Evolutionary conservation across 2,113 vertebrate species (phyloP), one percentile per base, ranked within the genome.

Genomic region (Ceratotherium simum): DNA sequence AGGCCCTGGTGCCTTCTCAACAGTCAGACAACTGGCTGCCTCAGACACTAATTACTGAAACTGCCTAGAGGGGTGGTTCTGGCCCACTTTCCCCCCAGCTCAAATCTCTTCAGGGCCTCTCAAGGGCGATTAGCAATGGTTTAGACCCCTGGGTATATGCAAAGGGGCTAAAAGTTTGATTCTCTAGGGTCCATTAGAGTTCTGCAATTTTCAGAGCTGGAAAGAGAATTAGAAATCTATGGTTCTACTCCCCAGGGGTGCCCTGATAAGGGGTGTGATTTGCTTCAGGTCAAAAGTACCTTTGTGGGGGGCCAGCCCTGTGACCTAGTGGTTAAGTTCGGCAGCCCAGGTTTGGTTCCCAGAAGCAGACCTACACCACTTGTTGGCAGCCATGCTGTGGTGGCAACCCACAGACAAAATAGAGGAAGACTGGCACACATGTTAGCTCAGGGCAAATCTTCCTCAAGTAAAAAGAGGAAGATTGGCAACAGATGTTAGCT

Each of bases 31-130:
- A 65, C 36, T 39, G 73, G 29, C 90, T 94, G 54, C 65, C 60
- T 70, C 51, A 29, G 73, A 76, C 39, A 46, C 86, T 46, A 85
- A 97, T 85, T 85, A 96, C 84, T 91, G 93, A 86, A 78, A 95
- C 31, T 72, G 79, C 79, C 56, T 95, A 46, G 83, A 76, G 31
- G 69, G 60, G 31, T 69, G 85, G 80, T 48, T 93, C 88, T 79
- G 90, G 85, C 6, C 39, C 58, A 60, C 62, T 36, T 67, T 69
- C 75, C 56, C 46, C 58, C 79, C n/a, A 39, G 42, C 16, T 85
- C 80, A 58, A 46, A 39, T 64, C 46, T 95, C 91, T 69, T 70
- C 70, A 75, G 62, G 72, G 91, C 29, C 64, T 91, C 94, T 94
- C 48, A 39, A 96, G 64, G 62, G 87, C 31, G 25, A 90, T 88